Evolutionary conservation across 2,888 invertebrate genomes (phyloP), one percentile per base, ranked within the genome.

Genomic region (Cataglyphis livida): DNA sequence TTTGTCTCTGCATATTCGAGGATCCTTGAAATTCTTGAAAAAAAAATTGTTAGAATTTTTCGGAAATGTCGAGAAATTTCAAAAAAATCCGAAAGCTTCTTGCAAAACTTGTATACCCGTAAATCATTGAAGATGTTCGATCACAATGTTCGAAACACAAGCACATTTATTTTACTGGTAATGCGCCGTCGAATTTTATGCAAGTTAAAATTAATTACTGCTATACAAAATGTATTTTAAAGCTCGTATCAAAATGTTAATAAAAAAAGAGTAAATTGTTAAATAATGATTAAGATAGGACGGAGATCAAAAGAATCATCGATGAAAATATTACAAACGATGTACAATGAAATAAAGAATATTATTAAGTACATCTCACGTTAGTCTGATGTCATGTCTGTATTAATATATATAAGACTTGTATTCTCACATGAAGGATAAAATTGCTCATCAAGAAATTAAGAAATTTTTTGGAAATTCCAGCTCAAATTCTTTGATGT

Each of bases 311-410:
- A 18, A 68, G 21, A 21, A 61, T 70, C 44, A 44, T 35, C 59
- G 41, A 25, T 61, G 25, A 12, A 79, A 44, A 79, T 79, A 76
- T 82, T 82, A 66, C 6, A 54, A 76, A 74, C 5, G 0, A 59
- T 82, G 81, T 82, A 66, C 59, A 76, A 82, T 82, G 48, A 48
- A 82, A 76, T 82, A 82, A 82, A 82, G 25, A 82, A 59, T 18
- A 76, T 59, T 66, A 82, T 76, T 74, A 76, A 76, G n/a, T 76
- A 82, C 10, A 2, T 48, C 21, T 51, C 51, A 51, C 7, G 2
- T n/a, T 51, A 51, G 35, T 35, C 35, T 35, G 35, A 35, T 35
- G 6, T 35, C n/a, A 51, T 65, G 15, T 51, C 32, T 62, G 15
- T 41, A 18, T 61, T 61, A 18, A 61, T 61, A 57, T 10, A 57